phyloP scores from a whole-genome alignment of 2,113 vertebrate genomes.

The Podiceps cristatus region DNA sequence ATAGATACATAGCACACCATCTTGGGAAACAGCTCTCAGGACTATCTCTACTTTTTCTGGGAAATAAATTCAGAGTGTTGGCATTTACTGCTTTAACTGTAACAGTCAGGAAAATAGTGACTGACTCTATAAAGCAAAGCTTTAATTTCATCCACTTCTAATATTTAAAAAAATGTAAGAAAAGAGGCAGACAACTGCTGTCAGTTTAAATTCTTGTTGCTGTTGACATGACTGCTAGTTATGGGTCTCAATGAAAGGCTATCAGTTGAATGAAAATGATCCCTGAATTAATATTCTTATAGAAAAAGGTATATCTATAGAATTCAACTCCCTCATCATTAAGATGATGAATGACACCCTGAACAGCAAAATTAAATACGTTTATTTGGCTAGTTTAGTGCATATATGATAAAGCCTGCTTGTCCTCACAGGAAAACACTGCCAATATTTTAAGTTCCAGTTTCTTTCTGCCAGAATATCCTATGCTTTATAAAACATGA shows the following conservation, averaged over 20 bases:
- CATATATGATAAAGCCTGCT: slow-evolving; percentile 29
- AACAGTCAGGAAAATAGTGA: background rate
- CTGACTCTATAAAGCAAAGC: background rate
- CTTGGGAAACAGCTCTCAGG: background rate
- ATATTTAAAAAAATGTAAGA: background rate
- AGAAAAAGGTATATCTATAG: background rate
- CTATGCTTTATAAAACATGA: background rate
- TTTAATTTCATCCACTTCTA: background rate
- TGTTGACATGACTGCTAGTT: background rate
- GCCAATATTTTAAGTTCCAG: background rate
- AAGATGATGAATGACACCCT: background rate
- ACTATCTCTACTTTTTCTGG: background rate
- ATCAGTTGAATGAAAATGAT: background rate
- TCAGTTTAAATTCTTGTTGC: background rate
- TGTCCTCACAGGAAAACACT: background rate
- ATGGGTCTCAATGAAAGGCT: background rate
- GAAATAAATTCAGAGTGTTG: background rate
- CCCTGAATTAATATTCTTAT: slow-evolving; percentile 15
- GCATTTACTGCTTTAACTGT: background rate
- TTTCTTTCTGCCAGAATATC: background rate
- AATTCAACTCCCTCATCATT: background rate
- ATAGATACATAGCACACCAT: background rate
- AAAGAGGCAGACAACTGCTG: background rate
- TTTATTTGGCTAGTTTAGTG: slow-evolving; percentile 40
- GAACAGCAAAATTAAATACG: slow-evolving; percentile 39